phyloP scores from a whole-genome alignment of 2,888 invertebrate genomes.

The Sinelater perroti region DNA sequence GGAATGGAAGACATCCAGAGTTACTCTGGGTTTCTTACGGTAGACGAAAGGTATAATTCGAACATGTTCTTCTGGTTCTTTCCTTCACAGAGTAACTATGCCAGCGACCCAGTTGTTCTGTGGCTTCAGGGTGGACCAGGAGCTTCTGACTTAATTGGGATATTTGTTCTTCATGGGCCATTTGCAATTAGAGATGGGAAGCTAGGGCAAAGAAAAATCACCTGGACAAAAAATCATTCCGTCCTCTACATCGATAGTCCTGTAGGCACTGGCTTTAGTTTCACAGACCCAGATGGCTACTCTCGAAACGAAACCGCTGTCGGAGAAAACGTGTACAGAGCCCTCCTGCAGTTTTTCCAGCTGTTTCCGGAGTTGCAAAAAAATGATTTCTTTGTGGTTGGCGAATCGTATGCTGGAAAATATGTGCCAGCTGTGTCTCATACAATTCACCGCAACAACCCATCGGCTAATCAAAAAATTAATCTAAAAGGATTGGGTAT shows the following conservation, averaged over 20 bases:
- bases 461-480: slow-evolving; percentile 65
- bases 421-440: slow-evolving; percentile 71
- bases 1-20: slow-evolving; percentile 68
- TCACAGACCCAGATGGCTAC: slow-evolving; percentile 79
- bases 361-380: slow-evolving; percentile 75
- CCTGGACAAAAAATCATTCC: slow-evolving; percentile 81
- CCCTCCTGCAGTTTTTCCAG: slow-evolving; percentile 78
- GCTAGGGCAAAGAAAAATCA: slow-evolving; percentile 60
- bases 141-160: slow-evolving; percentile 75
- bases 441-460: slow-evolving; percentile 69
- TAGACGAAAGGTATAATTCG: slow-evolving; percentile 74
- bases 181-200: slow-evolving; percentile 25
- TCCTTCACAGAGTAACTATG: slow-evolving; percentile 63
- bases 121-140: slow-evolving; percentile 87
- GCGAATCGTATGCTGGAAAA: slow-evolving; percentile 82
- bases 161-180: slow-evolving; percentile 84
- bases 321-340: slow-evolving; percentile 76
- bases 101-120: slow-evolving; percentile 72
- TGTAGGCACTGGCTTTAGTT: slow-evolving; percentile 88
- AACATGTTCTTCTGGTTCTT: slow-evolving; percentile 91
- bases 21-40: slow-evolving; percentile 81
- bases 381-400: slow-evolving; percentile 82
- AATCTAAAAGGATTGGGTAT: slow-evolving; percentile 73
- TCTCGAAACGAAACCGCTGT: slow-evolving; percentile 78
- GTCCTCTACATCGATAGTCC: slow-evolving; percentile 89